phyloP scores from a whole-genome alignment of 2,113 vertebrate genomes.

The Xerus inauris region DNA sequence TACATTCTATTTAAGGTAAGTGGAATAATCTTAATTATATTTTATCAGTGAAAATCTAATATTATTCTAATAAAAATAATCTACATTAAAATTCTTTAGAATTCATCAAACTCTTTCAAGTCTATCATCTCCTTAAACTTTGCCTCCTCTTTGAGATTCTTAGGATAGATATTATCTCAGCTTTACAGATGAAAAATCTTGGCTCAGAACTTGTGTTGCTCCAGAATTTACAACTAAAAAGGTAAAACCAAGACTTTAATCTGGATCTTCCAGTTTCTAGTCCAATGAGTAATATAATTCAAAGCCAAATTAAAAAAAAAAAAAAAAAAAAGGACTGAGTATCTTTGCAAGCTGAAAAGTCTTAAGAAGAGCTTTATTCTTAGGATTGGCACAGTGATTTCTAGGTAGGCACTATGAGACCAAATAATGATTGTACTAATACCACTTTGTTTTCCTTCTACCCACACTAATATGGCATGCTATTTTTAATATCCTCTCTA shows the following conservation, averaged over 20 bases:
- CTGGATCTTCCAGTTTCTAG: slow-evolving; percentile 15
- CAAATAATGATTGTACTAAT: neutral
- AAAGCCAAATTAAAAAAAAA: neutral
- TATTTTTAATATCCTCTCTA: neutral
- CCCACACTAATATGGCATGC: neutral
- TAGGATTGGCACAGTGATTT: slow-evolving; percentile 10
- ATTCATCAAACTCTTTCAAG: slow-evolving; percentile 28
- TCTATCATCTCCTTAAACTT: slow-evolving; percentile 2
- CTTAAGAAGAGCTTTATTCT: neutral
- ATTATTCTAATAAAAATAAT: slow-evolving; percentile 17
- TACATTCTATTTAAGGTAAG: slow-evolving; percentile 97
- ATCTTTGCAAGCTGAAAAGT: slow-evolving; percentile 30
- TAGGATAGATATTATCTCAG: neutral
- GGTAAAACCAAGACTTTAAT: slow-evolving; percentile 17
- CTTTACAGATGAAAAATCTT: slow-evolving; percentile 55
- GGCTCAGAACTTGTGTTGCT: neutral
- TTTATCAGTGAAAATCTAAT: slow-evolving; percentile 21
- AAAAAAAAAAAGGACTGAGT: neutral
- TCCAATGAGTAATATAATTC: neutral
- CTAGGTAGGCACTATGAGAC: neutral
- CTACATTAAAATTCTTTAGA: neutral
- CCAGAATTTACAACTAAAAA: slow-evolving; percentile 46
- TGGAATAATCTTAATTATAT: neutral
- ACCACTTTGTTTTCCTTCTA: neutral
- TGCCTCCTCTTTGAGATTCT: neutral